A percentile compares a stretch with the other conserved stretches of the same genome.
Conservation (phyloP, 2,113 vertebrate species). For the Chloropsis hardwickii region DNA sequence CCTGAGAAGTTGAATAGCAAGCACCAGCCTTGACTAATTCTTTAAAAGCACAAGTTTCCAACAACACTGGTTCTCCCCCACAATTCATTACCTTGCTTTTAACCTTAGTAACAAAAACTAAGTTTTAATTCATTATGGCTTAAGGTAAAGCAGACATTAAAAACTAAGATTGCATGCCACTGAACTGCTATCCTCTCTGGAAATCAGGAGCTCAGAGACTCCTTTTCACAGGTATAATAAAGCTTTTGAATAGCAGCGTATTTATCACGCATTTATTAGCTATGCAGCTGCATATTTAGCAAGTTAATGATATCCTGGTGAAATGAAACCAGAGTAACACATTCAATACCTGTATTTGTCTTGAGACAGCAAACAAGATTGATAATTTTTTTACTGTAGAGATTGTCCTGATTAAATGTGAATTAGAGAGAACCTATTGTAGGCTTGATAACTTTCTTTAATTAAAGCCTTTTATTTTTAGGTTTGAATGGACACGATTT, state of each 20-base stretch:
- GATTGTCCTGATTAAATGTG: background rate
- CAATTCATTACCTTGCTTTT: background rate
- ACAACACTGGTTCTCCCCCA: background rate
- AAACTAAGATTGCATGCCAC: background rate
- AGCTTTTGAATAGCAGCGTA: background rate
- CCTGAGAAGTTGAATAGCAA: background rate
- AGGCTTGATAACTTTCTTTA: background rate
- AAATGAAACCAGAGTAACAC: background rate
- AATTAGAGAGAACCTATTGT: background rate
- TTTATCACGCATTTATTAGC: background rate
- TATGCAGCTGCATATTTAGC: background rate
- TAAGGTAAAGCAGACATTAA: background rate
- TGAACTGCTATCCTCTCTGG: background rate
- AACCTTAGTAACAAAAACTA: background rate
- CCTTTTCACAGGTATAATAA: background rate
- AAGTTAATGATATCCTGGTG: background rate
- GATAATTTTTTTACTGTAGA: background rate
- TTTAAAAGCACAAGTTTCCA: background rate
- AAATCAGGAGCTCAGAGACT: background rate
- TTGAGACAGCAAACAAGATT: background rate
- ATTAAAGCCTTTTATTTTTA: background rate
- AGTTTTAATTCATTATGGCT: background rate
- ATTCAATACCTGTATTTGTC: background rate
- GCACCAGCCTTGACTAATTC: background rate
- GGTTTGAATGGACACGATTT: background rate